phyloP scores from a whole-genome alignment of 2,888 invertebrate genomes.

The Tribolium freemani region DNA sequence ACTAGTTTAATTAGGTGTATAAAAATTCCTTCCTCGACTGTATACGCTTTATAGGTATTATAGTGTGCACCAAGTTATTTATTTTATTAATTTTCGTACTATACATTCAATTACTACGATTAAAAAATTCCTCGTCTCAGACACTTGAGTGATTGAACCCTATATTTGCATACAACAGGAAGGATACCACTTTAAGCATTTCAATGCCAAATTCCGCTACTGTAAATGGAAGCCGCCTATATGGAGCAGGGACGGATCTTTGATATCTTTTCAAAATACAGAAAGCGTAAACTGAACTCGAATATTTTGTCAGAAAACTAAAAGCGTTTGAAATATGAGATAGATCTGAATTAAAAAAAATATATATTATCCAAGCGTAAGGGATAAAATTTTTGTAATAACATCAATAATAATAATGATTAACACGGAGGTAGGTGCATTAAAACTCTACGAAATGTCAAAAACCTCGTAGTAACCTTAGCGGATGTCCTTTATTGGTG shows the following conservation, averaged over 20 bases:
- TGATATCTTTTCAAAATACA: background rate
- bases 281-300: background rate
- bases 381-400: too few relatives aligned
- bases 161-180: background rate
- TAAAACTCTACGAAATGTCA: constrained; percentile 6
- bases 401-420: background rate
- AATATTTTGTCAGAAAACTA: background rate
- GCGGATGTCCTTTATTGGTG: constrained; percentile 6
- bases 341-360: background rate
- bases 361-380: too few relatives aligned
- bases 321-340: background rate
- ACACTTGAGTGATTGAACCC: too few relatives aligned
- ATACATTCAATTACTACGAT: too few relatives aligned
- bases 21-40: too few relatives aligned
- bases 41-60: too few relatives aligned
- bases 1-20: too few relatives aligned
- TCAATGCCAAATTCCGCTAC: background rate
- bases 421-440: background rate
- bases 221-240: background rate
- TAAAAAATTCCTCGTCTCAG: too few relatives aligned
- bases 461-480: constrained; percentile 29
- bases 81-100: too few relatives aligned
- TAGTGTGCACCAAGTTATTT: too few relatives aligned
- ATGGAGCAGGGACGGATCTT: background rate
- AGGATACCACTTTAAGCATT: background rate